Evolutionary conservation across 2,888 invertebrate genomes (phyloP).

Genomic region (Dendrolimus houi): DNA sequence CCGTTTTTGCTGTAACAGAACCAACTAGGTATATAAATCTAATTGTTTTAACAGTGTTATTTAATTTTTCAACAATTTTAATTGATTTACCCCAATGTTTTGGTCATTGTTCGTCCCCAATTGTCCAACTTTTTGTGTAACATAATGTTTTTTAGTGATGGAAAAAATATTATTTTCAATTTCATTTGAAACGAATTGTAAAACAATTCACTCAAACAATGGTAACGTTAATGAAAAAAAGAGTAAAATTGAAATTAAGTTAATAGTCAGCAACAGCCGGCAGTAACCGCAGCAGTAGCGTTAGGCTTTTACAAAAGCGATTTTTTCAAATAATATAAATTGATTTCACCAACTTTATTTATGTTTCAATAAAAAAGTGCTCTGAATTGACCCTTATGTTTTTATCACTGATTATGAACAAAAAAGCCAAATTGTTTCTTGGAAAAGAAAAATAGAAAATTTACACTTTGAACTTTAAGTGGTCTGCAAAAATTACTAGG

Average conservation of each 20-base stretch:
- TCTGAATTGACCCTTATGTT: too few species aligned
- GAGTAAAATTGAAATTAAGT: constrained; percentile 53
- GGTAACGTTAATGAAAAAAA: constrained; percentile 47
- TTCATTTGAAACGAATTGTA: constrained; percentile 23
- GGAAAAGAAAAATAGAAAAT: too few species aligned
- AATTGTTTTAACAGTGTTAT: background rate
- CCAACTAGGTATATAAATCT: too few species aligned
- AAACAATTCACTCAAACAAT: constrained; percentile 37
- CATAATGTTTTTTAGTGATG: background rate
- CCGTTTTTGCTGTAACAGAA: too few species aligned
- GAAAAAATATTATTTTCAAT: constrained; percentile 5
- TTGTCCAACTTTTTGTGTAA: background rate
- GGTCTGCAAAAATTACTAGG: too few species aligned
- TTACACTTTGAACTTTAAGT: too few species aligned
- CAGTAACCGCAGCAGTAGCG: constrained; percentile 37
- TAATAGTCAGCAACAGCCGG: constrained; percentile 51
- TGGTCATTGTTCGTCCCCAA: background rate
- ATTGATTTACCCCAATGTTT: background rate
- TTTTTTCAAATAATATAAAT: background rate
- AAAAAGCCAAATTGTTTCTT: too few species aligned
- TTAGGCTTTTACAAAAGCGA: background rate
- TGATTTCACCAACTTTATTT: too few species aligned
- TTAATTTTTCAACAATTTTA: background rate
- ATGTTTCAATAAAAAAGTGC: too few species aligned
- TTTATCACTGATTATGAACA: too few species aligned